Percentiles rank a stretch among this genome's conserved stretches.
phyloP scores from a whole-genome alignment of 92 coral and sea anemone species.

The Epizoanthus scotinus region DNA sequence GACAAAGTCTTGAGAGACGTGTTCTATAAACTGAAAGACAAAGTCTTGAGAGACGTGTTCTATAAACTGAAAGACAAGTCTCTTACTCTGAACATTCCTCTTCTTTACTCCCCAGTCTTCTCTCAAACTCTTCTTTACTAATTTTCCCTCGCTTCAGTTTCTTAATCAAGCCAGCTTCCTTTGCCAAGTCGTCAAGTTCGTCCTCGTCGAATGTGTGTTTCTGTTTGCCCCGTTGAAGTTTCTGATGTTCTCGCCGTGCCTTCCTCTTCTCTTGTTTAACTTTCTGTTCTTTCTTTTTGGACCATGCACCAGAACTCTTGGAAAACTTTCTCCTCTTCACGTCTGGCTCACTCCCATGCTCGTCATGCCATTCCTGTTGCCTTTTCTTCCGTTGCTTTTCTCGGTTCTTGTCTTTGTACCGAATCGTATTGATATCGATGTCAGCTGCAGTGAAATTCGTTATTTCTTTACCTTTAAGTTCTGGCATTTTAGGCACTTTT shows the following conservation, averaged over 20 bases:
- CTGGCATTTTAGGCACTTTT: constrained; percentile 90
- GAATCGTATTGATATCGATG: constrained; percentile 65
- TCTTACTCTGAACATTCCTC: constrained; percentile 10
- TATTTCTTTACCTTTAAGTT: constrained; percentile 75
- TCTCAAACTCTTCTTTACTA: constrained; percentile 71
- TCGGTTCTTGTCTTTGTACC: constrained; percentile 77
- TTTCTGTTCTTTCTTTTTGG: constrained; percentile 73
- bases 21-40: too few species aligned
- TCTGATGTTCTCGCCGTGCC: constrained; percentile 66
- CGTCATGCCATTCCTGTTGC: constrained; percentile 41
- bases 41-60: too few species aligned
- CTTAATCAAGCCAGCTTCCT: constrained; percentile 81
- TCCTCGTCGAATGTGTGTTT: constrained; percentile 65
- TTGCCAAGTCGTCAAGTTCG: constrained; percentile 86
- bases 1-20: too few species aligned
- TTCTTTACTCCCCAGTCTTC: constrained; percentile 51
- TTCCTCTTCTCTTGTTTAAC: constrained; percentile 76
- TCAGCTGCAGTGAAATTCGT: constrained; percentile 70
- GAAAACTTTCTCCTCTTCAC: constrained; percentile 48
- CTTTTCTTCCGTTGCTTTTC: constrained; percentile 81
- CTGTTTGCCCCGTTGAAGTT: constrained; percentile 61
- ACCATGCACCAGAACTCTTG: constrained; percentile 74
- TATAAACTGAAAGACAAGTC: too few species aligned
- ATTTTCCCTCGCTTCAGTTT: constrained; percentile 93
- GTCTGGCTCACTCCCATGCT: not conserved